phyloP scores from a whole-genome alignment of 2,113 vertebrate species.

The Rhizomys pruinosus region DNA sequence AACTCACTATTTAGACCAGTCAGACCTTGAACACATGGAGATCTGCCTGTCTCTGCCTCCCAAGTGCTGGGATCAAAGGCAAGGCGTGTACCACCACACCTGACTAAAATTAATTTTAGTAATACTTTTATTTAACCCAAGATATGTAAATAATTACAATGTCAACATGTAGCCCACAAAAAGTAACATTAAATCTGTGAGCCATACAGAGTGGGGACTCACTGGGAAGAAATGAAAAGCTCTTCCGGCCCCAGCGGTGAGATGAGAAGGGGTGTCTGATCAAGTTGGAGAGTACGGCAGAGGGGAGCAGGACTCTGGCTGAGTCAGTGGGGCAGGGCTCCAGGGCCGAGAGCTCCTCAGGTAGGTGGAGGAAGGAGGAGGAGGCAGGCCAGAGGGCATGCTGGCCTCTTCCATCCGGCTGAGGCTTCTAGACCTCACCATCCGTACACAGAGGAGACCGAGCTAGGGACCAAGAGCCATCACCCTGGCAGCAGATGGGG shows the following conservation, averaged over 20 bases:
- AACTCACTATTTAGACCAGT: too few species aligned
- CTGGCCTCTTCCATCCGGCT: rapidly evolving
- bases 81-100: too few species aligned
- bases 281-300: too few species aligned
- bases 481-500: not conserved
- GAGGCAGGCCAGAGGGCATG: rapidly evolving
- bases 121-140: not conserved
- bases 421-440: not conserved
- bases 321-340: not conserved
- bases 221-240: not conserved
- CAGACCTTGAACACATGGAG: too few species aligned
- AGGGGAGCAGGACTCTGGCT: not conserved
- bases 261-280: not conserved
- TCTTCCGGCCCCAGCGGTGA: not conserved
- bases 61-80: too few species aligned
- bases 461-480: not conserved
- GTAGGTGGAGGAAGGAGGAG: rapidly evolving
- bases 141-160: not conserved
- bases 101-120: not conserved
- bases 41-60: too few species aligned
- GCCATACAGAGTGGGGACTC: too few species aligned
- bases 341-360: too few species aligned
- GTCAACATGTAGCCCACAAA: not conserved
- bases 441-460: not conserved
- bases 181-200: not conserved